Evolutionary conservation across 2,113 vertebrate species (phyloP).

Genomic region (Megaceryle torquata): DNA sequence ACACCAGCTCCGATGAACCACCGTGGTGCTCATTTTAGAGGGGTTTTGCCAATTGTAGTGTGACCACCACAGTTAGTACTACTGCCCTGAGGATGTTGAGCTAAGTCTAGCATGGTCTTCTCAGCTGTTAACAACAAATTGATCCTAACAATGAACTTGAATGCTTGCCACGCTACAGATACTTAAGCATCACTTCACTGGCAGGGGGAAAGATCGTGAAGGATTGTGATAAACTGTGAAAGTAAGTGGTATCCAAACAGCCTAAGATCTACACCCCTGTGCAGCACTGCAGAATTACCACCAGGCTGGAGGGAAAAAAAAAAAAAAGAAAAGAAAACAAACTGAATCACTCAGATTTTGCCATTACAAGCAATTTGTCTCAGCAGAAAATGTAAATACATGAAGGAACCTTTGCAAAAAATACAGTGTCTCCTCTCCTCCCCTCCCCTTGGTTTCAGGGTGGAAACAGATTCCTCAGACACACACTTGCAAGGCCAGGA

Average conservation of each 20-base stretch:
- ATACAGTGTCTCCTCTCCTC: not conserved
- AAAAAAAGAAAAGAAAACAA: not conserved
- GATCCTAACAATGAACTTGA: not conserved
- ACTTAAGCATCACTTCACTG: not conserved
- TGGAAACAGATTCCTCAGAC: not conserved
- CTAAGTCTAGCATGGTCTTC: not conserved
- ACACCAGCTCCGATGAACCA: rapidly evolving
- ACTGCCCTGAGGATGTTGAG: not conserved
- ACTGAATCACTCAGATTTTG: not conserved
- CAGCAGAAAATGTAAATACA: slow-evolving; percentile 2
- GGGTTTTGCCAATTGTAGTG: not conserved
- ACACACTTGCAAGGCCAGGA: not conserved
- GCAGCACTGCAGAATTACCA: not conserved
- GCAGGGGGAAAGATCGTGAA: not conserved
- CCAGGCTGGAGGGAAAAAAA: not conserved
- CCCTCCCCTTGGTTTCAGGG: not conserved
- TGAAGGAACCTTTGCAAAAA: not conserved
- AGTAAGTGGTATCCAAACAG: not conserved
- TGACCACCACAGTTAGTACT: rapidly evolving
- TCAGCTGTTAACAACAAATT: not conserved
- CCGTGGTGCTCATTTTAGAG: not conserved
- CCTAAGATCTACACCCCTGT: not conserved
- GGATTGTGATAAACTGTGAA: not conserved
- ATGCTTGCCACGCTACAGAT: rapidly evolving
- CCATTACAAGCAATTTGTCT: not conserved